Evolutionary conservation across 1,140 invertebrate species (phyloP).

Genomic region (Aphelenchoides besseyi): DNA sequence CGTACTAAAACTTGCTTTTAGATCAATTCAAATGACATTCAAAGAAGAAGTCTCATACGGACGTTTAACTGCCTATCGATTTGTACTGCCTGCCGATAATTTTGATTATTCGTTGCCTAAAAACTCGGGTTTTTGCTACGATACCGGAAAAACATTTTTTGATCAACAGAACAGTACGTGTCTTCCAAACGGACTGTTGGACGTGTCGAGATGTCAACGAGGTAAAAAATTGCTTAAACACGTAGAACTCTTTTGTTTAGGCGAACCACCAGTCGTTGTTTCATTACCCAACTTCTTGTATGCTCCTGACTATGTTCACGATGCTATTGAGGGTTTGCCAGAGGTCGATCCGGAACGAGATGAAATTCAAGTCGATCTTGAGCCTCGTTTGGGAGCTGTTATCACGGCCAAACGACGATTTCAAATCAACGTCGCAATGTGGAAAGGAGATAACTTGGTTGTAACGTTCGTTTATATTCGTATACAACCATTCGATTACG

Average conservation of each 20-base stretch:
- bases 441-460: constrained; percentile 39
- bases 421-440: constrained; percentile 48
- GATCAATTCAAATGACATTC: constrained; percentile 44
- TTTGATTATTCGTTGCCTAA: constrained; percentile 29
- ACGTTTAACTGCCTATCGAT: constrained; percentile 44
- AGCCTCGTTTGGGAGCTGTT: constrained; percentile 39
- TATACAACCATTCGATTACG: neutral
- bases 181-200: constrained; percentile 46
- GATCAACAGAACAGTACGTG: constrained; percentile 32
- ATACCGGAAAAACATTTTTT: constrained; percentile 33
- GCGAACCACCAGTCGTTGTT: constrained; percentile 56
- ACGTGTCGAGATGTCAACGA: constrained; percentile 46
- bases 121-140: constrained; percentile 47
- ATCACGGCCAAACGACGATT: constrained; percentile 43
- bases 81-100: constrained; percentile 33
- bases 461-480: constrained; percentile 33
- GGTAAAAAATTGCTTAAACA: constrained; percentile 31
- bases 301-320: constrained; percentile 43
- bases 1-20: constrained; percentile 23
- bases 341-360: constrained; percentile 46
- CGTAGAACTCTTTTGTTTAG: constrained; percentile 15
- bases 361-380: constrained; percentile 60
- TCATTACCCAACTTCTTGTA: constrained; percentile 61
- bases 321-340: constrained; percentile 44
- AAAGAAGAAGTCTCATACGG: constrained; percentile 48